phyloP scores from a whole-genome alignment of 2,888 invertebrate species.

The Miltochrista miniata region DNA sequence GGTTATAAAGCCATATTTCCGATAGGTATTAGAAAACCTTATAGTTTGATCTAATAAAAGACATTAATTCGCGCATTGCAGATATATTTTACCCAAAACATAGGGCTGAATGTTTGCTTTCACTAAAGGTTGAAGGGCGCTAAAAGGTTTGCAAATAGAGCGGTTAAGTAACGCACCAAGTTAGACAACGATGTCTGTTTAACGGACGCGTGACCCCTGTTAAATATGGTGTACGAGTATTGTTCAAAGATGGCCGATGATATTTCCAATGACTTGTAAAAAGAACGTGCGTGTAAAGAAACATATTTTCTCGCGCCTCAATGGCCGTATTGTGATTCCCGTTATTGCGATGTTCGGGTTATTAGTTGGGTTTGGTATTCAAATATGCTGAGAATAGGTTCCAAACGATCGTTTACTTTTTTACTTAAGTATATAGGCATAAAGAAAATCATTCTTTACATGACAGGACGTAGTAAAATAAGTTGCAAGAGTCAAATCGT shows the following conservation, averaged over 20 bases:
- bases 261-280: neutral
- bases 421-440: no score
- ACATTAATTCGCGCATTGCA: constrained; percentile 13
- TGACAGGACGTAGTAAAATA: no score
- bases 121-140: constrained; percentile 69
- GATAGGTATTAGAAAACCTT: no score
- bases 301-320: neutral
- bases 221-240: constrained; percentile 18
- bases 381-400: no score
- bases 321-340: neutral
- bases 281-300: neutral
- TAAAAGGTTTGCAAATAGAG: constrained; percentile 80
- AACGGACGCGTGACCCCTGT: constrained; percentile 53
- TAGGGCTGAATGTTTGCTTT: constrained; percentile 58
- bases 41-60: neutral
- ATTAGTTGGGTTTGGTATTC: neutral
- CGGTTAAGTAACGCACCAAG: constrained; percentile 75
- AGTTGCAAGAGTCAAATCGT: no score
- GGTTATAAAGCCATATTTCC: no score
- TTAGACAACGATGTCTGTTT: constrained; percentile 73
- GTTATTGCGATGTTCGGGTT: neutral
- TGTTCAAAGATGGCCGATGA: constrained; percentile 26
- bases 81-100: constrained; percentile 35
- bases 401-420: no score
- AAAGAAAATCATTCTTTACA: no score